Conservation (phyloP, 2,113 vertebrate species). For the Recurvirostra avosetta region DNA sequence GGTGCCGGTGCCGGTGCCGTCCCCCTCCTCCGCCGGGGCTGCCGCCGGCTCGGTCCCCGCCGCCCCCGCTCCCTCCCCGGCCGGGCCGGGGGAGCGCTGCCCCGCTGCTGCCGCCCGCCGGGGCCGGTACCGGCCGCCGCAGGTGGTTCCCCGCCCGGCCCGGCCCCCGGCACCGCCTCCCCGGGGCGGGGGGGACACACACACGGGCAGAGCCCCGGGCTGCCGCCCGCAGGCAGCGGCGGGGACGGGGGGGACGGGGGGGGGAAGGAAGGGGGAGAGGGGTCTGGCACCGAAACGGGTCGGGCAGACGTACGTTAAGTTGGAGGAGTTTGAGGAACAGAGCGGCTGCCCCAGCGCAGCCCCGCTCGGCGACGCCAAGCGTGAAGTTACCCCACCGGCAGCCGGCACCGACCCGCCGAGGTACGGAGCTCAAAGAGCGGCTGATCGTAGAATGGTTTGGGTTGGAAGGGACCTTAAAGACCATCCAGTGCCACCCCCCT, state of each 20-base stretch:
- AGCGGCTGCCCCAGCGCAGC: not conserved
- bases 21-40: not conserved
- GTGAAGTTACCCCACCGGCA: too few relatives aligned
- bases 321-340: not conserved
- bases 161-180: not conserved
- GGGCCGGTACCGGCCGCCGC: not conserved
- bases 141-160: not conserved
- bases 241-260: too few relatives aligned
- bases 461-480: too few relatives aligned
- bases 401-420: too few relatives aligned
- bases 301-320: not conserved
- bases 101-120: not conserved
- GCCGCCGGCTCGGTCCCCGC: not conserved
- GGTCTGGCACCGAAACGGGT: too few relatives aligned
- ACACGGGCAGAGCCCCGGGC: not conserved
- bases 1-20: too few relatives aligned
- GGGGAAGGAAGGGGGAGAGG: too few relatives aligned
- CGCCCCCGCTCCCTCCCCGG: not conserved
- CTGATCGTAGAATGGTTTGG: not conserved
- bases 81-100: not conserved
- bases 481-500: too few relatives aligned
- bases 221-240: not conserved
- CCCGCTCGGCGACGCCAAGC: too few relatives aligned
- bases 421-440: not conserved
- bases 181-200: not conserved